Conservation (phyloP, 2,888 invertebrate species). For the Lottia gigantea region DNA sequence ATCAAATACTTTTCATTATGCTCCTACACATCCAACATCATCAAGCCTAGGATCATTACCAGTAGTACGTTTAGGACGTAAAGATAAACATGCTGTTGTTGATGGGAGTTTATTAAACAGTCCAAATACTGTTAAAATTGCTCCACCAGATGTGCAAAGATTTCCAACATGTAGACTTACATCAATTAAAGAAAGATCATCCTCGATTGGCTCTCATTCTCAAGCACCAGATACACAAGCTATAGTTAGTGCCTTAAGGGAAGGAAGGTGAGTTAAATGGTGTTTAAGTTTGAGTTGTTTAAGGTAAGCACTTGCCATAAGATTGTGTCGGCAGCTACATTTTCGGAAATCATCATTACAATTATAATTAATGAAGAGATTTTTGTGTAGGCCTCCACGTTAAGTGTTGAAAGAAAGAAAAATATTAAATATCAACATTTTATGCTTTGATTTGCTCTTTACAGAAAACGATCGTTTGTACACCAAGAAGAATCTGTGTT, state of each 20-base stretch:
- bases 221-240: constrained; percentile 45
- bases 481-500: constrained; percentile 33
- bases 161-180: constrained; percentile 41
- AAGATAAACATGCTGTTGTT: constrained; percentile 35
- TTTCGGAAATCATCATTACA: too few species aligned
- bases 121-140: constrained; percentile 52
- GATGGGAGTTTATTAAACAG: constrained; percentile 40
- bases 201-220: not conserved
- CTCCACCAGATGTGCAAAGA: constrained; percentile 45
- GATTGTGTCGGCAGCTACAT: too few species aligned
- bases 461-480: constrained; percentile 37
- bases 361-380: too few species aligned
- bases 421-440: too few species aligned
- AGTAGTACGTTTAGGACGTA: constrained; percentile 39
- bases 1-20: constrained; percentile 19
- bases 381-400: too few species aligned
- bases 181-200: not conserved
- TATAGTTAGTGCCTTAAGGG: constrained; percentile 46
- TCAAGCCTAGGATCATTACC: constrained; percentile 40
- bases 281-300: not conserved
- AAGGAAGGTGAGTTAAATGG: constrained; percentile 40
- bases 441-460: constrained; percentile 3
- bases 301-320: too few species aligned
- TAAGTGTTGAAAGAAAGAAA: too few species aligned
- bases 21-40: constrained; percentile 25